Conservation (phyloP, 1,140 invertebrate genomes). For the Drosophila pandora region DNA sequence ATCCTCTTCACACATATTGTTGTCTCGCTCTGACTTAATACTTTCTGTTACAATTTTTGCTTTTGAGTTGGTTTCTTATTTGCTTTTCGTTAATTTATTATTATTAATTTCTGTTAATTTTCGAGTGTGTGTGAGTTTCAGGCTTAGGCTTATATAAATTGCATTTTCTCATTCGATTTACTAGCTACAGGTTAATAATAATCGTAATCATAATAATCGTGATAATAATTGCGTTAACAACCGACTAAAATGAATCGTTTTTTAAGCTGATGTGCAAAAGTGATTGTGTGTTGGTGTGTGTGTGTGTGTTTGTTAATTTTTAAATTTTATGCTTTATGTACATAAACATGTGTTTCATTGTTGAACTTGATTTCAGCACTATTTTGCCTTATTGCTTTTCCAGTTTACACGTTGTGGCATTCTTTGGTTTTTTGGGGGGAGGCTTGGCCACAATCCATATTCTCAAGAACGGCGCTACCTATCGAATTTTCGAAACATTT, state of each 20-base stretch:
- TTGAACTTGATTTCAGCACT: conserved; percentile 46
- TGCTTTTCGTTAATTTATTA: conserved; percentile 10
- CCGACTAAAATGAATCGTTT: conserved; percentile 41
- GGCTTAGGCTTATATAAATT: conserved; percentile 34
- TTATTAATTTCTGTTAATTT: not conserved
- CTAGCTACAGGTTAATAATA: conserved; percentile 60
- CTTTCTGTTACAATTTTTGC: conserved; percentile 59
- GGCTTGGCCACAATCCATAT: conserved; percentile 24
- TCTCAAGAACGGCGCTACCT: conserved; percentile 19
- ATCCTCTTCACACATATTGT: conserved; percentile 27
- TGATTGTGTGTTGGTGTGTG: conserved; percentile 8
- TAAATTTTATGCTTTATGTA: conserved; percentile 17
- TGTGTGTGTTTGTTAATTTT: not conserved
- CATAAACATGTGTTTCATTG: conserved; percentile 36
- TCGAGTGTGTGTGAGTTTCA: conserved; percentile 16
- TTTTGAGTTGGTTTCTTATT: conserved; percentile 43
- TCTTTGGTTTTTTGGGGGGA: conserved; percentile 4
- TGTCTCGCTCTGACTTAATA: conserved; percentile 51
- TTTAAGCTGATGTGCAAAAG: conserved; percentile 16
- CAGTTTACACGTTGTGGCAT: conserved; percentile 33
- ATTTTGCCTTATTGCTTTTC: conserved; percentile 37
- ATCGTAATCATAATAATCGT: conserved; percentile 54
- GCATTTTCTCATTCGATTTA: conserved; percentile 46
- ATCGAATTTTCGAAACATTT: not conserved
- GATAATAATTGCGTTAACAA: conserved; percentile 61